phyloP scores from a whole-genome alignment of 2,888 invertebrate genomes.

The Monochamus alternatus region DNA sequence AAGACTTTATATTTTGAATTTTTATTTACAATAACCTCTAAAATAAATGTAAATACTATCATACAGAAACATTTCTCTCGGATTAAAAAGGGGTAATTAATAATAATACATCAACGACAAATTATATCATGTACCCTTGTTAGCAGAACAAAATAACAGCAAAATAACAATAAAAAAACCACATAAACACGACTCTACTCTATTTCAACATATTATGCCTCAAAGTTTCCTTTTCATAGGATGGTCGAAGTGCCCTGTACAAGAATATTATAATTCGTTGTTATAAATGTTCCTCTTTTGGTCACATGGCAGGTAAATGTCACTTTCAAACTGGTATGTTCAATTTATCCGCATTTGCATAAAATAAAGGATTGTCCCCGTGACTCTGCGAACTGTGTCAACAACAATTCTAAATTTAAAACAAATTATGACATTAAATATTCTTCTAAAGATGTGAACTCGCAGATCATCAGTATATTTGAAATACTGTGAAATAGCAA shows the following conservation, averaged over 20 bases:
- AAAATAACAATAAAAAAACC: too few relatives aligned
- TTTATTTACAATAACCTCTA: too few relatives aligned
- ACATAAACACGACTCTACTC: too few relatives aligned
- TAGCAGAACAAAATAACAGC: too few relatives aligned
- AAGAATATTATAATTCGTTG: constrained; percentile 3
- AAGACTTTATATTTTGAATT: too few relatives aligned
- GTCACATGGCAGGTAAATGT: constrained; percentile 1
- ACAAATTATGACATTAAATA: constrained; percentile 1
- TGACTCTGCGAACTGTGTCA: background rate
- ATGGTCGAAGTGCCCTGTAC: background rate
- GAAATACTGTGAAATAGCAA: background rate
- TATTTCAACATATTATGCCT: background rate
- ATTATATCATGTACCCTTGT: too few relatives aligned
- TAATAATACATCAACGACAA: too few relatives aligned
- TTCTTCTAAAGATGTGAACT: background rate
- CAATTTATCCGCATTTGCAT: background rate
- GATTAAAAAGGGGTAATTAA: too few relatives aligned
- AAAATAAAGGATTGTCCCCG: constrained; percentile 3
- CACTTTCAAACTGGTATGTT: background rate
- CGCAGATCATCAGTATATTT: background rate
- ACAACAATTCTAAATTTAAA: constrained; percentile 2
- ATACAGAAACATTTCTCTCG: too few relatives aligned
- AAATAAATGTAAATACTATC: too few relatives aligned
- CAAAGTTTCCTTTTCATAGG: constrained; percentile 1
- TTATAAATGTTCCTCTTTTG: background rate